phyloP scores from a whole-genome alignment of 2,113 vertebrate genomes.

The Oceanites oceanicus region DNA sequence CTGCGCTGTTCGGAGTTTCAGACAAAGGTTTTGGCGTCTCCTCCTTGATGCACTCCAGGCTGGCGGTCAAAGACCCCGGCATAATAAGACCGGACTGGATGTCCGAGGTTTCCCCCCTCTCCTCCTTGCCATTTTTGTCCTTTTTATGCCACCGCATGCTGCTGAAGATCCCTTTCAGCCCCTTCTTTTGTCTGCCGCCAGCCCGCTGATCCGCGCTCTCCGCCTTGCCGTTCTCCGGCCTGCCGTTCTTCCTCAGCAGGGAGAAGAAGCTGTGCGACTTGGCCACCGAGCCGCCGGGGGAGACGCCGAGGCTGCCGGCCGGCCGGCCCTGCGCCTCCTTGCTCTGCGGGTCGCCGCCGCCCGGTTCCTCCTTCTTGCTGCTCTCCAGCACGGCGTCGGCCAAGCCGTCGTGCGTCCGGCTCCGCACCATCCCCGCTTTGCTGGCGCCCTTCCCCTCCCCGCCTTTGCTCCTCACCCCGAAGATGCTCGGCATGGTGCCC shows the following conservation, averaged over 20 bases:
- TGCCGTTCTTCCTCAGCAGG: constrained; percentile 80
- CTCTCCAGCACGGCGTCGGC: constrained; percentile 80
- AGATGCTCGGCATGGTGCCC: constrained; percentile 91
- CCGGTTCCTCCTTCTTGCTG: constrained; percentile 76
- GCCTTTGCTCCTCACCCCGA: constrained; percentile 85
- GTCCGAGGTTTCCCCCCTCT: constrained; percentile 68
- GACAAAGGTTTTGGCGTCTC: constrained; percentile 70
- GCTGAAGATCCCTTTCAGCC: constrained; percentile 81
- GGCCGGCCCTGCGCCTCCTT: constrained; percentile 33
- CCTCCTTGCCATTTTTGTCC: constrained; percentile 79
- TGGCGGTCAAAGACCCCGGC: constrained; percentile 85
- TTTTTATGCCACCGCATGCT: constrained; percentile 82
- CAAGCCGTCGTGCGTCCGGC: constrained; percentile 85
- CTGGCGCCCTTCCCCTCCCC: constrained; percentile 77
- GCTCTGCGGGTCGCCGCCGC: constrained; percentile 62
- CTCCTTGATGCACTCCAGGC: constrained; percentile 85
- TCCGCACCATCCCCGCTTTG: constrained; percentile 81
- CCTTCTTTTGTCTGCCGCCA: constrained; percentile 80
- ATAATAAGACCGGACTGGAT: constrained; percentile 56
- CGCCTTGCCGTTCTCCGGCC: constrained; percentile 71
- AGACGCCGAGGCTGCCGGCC: constrained; percentile 21
- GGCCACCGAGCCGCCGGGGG: constrained; percentile 78
- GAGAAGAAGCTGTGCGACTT: constrained; percentile 92
- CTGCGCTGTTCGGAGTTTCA: constrained; percentile 62
- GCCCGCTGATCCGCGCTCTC: constrained; percentile 81